phyloP scores from a whole-genome alignment of 1,140 invertebrate species.

The Thaumatotibia leucotreta region DNA sequence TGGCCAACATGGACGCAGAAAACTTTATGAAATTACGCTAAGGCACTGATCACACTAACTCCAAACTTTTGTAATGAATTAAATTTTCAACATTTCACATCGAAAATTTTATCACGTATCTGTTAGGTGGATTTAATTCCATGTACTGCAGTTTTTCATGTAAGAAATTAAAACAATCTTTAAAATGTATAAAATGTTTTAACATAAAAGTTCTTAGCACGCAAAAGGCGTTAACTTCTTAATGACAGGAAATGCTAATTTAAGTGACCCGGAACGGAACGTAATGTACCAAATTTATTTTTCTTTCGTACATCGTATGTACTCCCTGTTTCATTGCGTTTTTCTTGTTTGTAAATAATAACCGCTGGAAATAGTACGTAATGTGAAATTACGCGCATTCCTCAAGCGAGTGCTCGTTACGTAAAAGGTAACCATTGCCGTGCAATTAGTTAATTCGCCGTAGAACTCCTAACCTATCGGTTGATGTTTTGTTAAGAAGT shows the following conservation, averaged over 20 bases:
- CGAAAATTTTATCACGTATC: too few relatives aligned
- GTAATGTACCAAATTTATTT: constrained; percentile 47
- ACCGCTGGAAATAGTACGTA: constrained; percentile 73
- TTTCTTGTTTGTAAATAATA: constrained; percentile 75
- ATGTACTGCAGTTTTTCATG: neutral
- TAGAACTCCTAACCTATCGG: constrained; percentile 58
- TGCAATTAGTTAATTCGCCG: constrained; percentile 47
- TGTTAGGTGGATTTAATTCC: neutral
- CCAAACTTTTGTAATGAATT: too few relatives aligned
- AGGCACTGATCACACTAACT: too few relatives aligned
- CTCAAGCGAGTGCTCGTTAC: constrained; percentile 58
- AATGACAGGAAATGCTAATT: constrained; percentile 12
- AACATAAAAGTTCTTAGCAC: neutral
- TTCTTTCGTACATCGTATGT: constrained; percentile 58
- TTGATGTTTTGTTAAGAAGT: constrained; percentile 28
- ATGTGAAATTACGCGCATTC: constrained; percentile 72
- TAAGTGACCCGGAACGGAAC: constrained; percentile 37
- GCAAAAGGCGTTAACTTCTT: neutral
- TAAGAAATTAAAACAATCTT: neutral
- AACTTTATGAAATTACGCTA: too few relatives aligned
- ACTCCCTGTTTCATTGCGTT: constrained; percentile 73
- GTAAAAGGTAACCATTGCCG: constrained; percentile 57
- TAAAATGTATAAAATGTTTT: neutral
- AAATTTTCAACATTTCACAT: too few relatives aligned
- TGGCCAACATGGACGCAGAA: neutral